These are phyloP conservation scores for Vimba vimba DNA, from an alignment of 2,113 vertebrate species.

Conservation along the genomic window DNA sequence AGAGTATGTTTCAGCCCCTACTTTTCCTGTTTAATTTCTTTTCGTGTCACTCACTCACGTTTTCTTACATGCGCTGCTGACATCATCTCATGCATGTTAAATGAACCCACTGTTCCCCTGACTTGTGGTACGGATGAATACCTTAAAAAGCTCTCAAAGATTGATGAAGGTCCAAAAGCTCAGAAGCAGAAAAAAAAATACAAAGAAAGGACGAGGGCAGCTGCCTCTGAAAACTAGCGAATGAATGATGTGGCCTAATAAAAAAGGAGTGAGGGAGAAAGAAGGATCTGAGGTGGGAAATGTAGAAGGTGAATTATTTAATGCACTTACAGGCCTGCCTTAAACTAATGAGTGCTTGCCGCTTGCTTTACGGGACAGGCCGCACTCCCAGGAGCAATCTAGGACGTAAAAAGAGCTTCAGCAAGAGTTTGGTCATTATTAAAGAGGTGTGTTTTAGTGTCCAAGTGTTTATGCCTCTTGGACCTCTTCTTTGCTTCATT, in stretches of 20 bases:
- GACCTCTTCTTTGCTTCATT: not conserved
- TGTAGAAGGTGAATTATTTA: conserved; percentile 41
- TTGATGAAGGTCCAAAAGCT: conserved; percentile 33
- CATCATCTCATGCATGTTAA: conserved; percentile 32
- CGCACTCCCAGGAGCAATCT: conserved; percentile 7
- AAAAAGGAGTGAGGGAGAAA: conserved; percentile 11
- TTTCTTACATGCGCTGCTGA: not conserved
- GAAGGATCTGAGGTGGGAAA: conserved; percentile 19
- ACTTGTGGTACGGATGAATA: conserved; percentile 1
- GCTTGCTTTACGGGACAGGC: conserved; percentile 6
- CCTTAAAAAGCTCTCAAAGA: conserved; percentile 37
- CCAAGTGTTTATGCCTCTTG: not conserved
- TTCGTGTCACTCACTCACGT: not conserved
- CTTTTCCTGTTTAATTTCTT: not conserved
- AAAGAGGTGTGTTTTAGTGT: conserved; percentile 23
- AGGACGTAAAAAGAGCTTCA: conserved; percentile 24
- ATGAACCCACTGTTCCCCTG: conserved; percentile 30
- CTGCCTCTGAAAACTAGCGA: not conserved
- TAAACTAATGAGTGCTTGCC: conserved; percentile 45
- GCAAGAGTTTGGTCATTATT: conserved; percentile 4
- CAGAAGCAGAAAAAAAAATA: conserved; percentile 14
- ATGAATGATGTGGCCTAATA: conserved; percentile 7
- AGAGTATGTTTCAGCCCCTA: not conserved
- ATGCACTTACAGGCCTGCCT: conserved; percentile 40
- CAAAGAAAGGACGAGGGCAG: not conserved